A percentile compares a stretch with the other conserved stretches of the same genome.
These are phyloP conservation scores for Melanostoma mellinum DNA, from an alignment of 2,888 invertebrate genomes.

Conservation along the genomic window DNA sequence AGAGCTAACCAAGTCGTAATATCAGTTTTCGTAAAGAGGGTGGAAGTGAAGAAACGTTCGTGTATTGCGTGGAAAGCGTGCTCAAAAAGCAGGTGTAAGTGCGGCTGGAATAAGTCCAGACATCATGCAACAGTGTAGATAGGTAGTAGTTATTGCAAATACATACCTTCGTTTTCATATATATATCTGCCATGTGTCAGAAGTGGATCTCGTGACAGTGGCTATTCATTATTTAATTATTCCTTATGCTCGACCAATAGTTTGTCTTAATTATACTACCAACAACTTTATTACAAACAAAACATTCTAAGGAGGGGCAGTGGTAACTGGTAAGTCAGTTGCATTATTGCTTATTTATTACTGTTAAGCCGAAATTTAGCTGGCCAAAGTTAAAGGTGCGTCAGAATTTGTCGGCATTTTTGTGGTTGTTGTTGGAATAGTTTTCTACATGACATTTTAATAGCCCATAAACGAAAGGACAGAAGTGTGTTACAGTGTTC, in stretches of 20 bases:
- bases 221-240: slow-evolving; percentile 35
- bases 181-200: slow-evolving; percentile 26
- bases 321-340: slow-evolving; percentile 34
- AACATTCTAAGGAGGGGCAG: too few species aligned
- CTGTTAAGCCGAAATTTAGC: slow-evolving; percentile 3
- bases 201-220: slow-evolving; percentile 63
- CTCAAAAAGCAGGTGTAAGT: slow-evolving; percentile 46
- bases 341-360: slow-evolving; percentile 48
- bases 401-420: slow-evolving; percentile 8
- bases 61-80: slow-evolving; percentile 27
- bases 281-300: neutral
- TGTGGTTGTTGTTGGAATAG: too few species aligned
- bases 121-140: slow-evolving; percentile 54
- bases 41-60: slow-evolving; percentile 8
- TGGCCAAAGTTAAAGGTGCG: slow-evolving; percentile 45
- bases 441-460: too few species aligned
- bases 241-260: slow-evolving; percentile 27
- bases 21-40: slow-evolving; percentile 15
- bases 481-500: too few species aligned
- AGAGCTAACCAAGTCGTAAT: slow-evolving; percentile 22
- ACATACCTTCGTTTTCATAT: neutral
- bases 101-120: slow-evolving; percentile 20
- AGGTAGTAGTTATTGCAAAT: neutral
- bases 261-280: slow-evolving; percentile 33
- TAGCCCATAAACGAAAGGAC: too few species aligned